These are phyloP conservation scores for Leptinotarsa texana DNA, from an alignment of 1,140 invertebrate species.

Conservation along the genomic window DNA sequence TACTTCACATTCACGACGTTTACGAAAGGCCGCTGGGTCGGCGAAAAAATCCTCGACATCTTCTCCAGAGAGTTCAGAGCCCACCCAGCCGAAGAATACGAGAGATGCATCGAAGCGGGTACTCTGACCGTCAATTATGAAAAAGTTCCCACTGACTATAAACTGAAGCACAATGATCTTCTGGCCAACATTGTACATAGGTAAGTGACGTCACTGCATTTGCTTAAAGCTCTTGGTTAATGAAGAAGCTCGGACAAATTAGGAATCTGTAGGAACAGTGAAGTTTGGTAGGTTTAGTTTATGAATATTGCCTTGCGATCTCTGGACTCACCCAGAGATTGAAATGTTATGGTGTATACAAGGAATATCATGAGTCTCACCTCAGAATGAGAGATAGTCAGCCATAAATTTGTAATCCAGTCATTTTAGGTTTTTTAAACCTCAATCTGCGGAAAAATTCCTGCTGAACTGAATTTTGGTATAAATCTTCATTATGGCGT, in stretches of 20 bases:
- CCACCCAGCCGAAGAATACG: slow-evolving; percentile 89
- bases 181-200: slow-evolving; percentile 94
- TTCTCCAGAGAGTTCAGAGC: slow-evolving; percentile 92
- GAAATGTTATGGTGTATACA: too few species aligned
- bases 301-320: too few species aligned
- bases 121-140: slow-evolving; percentile 94
- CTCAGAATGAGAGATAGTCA: too few species aligned
- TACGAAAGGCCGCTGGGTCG: slow-evolving; percentile 97
- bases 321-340: too few species aligned
- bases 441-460: too few species aligned
- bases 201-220: slow-evolving; percentile 59
- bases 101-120: slow-evolving; percentile 86
- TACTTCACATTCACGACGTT: slow-evolving; percentile 97
- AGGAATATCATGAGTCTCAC: too few species aligned
- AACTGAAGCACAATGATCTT: slow-evolving; percentile 91
- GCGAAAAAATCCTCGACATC: slow-evolving; percentile 91
- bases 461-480: too few species aligned
- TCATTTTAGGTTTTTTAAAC: too few species aligned
- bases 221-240: neutral
- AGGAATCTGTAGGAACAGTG: too few species aligned
- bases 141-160: slow-evolving; percentile 88
- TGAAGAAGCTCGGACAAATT: neutral
- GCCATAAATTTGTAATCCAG: too few species aligned
- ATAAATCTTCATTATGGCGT: too few species aligned
- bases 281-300: too few species aligned